Percentiles rank a stretch among this genome's conserved stretches.
These are phyloP conservation scores for Pilophorus perplexus DNA, from an alignment of 2,888 invertebrate genomes.

Conservation along the genomic window DNA sequence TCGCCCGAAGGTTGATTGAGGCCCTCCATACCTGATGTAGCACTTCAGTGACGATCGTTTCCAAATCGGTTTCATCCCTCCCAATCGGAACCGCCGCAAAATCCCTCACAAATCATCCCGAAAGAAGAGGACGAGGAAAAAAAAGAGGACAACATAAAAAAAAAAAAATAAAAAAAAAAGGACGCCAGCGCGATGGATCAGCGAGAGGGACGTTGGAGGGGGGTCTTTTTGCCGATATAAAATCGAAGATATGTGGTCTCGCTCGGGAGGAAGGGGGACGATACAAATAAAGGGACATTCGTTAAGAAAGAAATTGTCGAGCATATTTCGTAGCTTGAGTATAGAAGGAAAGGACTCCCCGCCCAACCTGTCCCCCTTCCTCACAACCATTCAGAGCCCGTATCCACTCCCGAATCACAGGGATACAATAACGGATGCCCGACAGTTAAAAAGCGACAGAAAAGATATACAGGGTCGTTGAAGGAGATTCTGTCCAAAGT, in stretches of 20 bases:
- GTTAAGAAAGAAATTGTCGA: slow-evolving; percentile 36
- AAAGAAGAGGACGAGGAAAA: background rate
- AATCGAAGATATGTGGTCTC: slow-evolving; percentile 38
- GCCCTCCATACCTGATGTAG: no score
- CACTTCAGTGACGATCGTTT: slow-evolving; percentile 31
- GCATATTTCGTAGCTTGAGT: slow-evolving; percentile 31
- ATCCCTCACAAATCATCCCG: slow-evolving; percentile 30
- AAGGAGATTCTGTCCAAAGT: slow-evolving; percentile 17
- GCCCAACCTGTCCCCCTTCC: no score
- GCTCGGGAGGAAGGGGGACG: background rate
- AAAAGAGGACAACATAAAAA: background rate
- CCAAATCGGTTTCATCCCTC: slow-evolving; percentile 27
- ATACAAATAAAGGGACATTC: slow-evolving; percentile 39
- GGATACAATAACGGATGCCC: slow-evolving; percentile 32
- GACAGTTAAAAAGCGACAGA: slow-evolving; percentile 39
- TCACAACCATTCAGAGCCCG: no score
- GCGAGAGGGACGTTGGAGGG: no score
- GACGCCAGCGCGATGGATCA: no score
- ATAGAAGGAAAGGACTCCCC: slow-evolving; percentile 9
- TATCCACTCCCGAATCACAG: slow-evolving; percentile 26
- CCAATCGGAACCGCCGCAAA: background rate
- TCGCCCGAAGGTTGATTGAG: no score
- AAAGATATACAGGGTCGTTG: slow-evolving; percentile 32
- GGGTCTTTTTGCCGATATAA: slow-evolving; percentile 36
- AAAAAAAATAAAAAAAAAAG: no score